Conservation (phyloP, 2,113 vertebrate species). For the Notothenia coriiceps region DNA sequence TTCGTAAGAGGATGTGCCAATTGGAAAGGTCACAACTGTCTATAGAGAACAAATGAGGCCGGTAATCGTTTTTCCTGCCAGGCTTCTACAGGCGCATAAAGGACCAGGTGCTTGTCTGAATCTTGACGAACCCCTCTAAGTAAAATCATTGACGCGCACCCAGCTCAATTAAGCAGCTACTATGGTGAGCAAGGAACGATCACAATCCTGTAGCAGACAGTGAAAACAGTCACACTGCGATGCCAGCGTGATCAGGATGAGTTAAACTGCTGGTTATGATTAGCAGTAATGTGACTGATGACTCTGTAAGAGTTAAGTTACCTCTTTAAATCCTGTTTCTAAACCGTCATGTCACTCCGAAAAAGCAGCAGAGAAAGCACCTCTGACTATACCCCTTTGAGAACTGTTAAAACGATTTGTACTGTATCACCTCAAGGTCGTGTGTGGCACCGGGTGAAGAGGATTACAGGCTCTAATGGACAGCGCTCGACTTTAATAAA, state of each 20-base stretch:
- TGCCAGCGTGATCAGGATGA: conserved; percentile 26
- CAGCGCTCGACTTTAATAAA: conserved; percentile 71
- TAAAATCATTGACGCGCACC: conserved; percentile 76
- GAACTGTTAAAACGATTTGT: conserved; percentile 52
- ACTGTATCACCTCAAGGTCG: conserved; percentile 66
- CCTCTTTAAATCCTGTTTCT: conserved; percentile 32
- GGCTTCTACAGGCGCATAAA: conserved; percentile 76
- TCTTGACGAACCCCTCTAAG: conserved; percentile 77
- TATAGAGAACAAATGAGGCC: conserved; percentile 79
- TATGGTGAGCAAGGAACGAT: conserved; percentile 54
- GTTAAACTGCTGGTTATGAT: conserved; percentile 54
- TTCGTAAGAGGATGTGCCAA: conserved; percentile 74
- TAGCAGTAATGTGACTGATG: conserved; percentile 25
- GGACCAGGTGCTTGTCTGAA: conserved; percentile 80
- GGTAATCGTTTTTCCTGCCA: conserved; percentile 80
- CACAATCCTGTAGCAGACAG: conserved; percentile 29
- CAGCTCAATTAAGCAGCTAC: conserved; percentile 75
- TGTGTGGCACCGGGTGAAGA: conserved; percentile 50
- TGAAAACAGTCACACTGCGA: conserved; percentile 39
- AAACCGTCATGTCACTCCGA: conserved; percentile 13
- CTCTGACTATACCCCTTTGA: conserved; percentile 23
- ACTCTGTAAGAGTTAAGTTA: conserved; percentile 14
- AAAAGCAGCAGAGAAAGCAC: conserved; percentile 4
- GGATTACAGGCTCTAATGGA: conserved; percentile 70
- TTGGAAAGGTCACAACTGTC: conserved; percentile 83